Percentiles rank a stretch among this genome's conserved stretches.
Conservation (phyloP, 2,888 invertebrate species). For the Ectemnius cavifrons region DNA sequence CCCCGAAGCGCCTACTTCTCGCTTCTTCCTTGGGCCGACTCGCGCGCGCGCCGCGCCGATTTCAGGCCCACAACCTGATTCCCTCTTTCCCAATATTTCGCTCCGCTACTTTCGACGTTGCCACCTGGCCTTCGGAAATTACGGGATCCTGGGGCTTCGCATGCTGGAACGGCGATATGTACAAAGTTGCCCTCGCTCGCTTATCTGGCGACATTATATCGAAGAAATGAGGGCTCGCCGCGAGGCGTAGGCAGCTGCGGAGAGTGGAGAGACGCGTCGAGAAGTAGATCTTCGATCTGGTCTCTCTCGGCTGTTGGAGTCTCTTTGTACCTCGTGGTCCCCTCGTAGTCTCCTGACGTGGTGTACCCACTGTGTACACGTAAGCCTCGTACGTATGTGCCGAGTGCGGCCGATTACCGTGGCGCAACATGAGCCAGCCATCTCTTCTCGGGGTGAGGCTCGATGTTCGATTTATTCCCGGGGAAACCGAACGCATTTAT, state of each 20-base stretch:
- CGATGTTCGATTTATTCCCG: conserved; percentile 21
- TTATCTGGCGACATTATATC: conserved; percentile 49
- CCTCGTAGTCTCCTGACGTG: not conserved
- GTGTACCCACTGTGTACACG: not conserved
- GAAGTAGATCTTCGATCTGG: conserved; percentile 61
- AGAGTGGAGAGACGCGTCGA: conserved; percentile 37
- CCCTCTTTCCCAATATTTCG: conserved; percentile 7
- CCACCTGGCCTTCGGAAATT: not conserved
- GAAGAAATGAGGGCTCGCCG: conserved; percentile 46
- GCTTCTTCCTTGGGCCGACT: not conserved
- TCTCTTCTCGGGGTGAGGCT: conserved; percentile 38
- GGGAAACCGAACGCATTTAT: conserved; percentile 37
- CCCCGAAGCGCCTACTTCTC: conserved; percentile 45
- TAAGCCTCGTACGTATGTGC: conserved; percentile 7
- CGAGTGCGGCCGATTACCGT: not conserved
- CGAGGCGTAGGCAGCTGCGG: conserved; percentile 47
- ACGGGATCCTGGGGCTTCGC: not conserved
- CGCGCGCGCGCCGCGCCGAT: not conserved
- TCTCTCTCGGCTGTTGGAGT: conserved; percentile 29
- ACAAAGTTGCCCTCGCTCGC: conserved; percentile 9
- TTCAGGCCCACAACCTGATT: conserved; percentile 2
- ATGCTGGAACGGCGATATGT: too few relatives aligned
- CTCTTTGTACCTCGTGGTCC: conserved; percentile 35
- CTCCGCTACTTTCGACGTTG: not conserved
- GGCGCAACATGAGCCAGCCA: conserved; percentile 25